Base-by-base conservation (phyloP, 2,113 vertebrate genomes). In the Sylvia atricapilla region DNA sequence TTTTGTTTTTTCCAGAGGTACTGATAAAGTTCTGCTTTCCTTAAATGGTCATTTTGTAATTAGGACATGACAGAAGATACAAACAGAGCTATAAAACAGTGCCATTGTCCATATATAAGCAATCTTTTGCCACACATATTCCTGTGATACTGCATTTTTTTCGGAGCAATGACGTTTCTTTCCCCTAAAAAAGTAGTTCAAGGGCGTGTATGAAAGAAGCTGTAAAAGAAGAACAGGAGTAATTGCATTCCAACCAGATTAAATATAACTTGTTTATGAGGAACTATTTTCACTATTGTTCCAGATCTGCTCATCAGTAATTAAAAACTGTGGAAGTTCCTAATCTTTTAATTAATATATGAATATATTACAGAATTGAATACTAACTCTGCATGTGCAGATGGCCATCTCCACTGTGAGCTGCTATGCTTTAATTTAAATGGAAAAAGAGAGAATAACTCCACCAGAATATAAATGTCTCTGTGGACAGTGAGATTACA, bases 301-400 rank as follows among this genome's bases (percentile, higher is more conserved):
- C 23, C n/a, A 77, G 49, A 79, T 85, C 21, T 82, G 7, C 31
- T 87, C 8, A 20, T 78, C 21, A 47, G 39, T 78, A 84, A 87
- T 60, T 87, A 91, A 72, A 30, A 90, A 30, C 17, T 28, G 35
- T 83, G 44, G 28, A 81, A 70, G 73, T 21, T 55, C 6, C 22
- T 72, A 68, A 75, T 87, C 39, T 78, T 96, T 87, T 72, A 89
- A 75, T 93, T 87, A 84, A 30, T 90, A 24, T 43, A 47, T 78
- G 13, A 46, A 66, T 84, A 15, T 49, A 75, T 84, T 73, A 43
- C 15, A 53, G 37, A 87, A 43, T 31, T 73, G 22, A 90, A 88
- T 95, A 67, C 16, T 90, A 67, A 27, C 9, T 68, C 20, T 83
- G 39, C 27, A 15, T 64, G 13, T 93, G 56, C 30, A 78, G 46